Evolutionary conservation across 2,113 vertebrate genomes (phyloP).

Genomic region (Verasper variegatus): DNA sequence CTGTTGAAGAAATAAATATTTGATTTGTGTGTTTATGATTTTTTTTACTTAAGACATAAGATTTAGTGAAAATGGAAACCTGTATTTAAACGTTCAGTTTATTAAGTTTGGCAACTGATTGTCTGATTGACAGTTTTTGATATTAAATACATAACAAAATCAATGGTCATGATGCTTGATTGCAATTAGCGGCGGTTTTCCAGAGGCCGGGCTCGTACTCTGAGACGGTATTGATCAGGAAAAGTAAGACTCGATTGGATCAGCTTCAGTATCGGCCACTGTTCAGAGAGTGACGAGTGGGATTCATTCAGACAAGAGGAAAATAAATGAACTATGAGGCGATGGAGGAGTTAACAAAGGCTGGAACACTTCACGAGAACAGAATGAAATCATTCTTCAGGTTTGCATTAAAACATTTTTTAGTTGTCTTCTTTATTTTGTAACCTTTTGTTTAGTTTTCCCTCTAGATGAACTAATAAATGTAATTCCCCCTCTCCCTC

Average conservation of each 20-base stretch:
- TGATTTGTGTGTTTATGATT: no score
- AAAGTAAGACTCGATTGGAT: slow-evolving; percentile 50
- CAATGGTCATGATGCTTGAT: slow-evolving; percentile 59
- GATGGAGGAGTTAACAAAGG: neutral
- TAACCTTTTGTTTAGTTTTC: no score
- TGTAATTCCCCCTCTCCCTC: neutral
- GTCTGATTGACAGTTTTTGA: neutral
- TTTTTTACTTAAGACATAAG: no score
- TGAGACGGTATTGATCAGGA: slow-evolving; percentile 66
- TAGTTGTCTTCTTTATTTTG: no score
- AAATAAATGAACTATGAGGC: neutral
- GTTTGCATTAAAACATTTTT: no score
- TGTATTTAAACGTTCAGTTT: neutral
- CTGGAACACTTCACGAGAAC: neutral
- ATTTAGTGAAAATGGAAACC: no score
- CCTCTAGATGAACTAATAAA: neutral
- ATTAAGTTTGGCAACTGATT: neutral
- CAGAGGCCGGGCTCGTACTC: slow-evolving; percentile 41
- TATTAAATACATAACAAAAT: slow-evolving; percentile 53
- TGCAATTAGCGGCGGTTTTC: slow-evolving; percentile 64
- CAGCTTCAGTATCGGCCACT: slow-evolving; percentile 40
- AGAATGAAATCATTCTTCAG: no score
- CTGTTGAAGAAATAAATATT: no score
- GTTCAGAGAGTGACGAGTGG: slow-evolving; percentile 36
- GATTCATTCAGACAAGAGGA: slow-evolving; percentile 25